Evolutionary conservation across 64 coral and sea anemone genomes (phyloP).

Genomic region (Montipora sp.): DNA sequence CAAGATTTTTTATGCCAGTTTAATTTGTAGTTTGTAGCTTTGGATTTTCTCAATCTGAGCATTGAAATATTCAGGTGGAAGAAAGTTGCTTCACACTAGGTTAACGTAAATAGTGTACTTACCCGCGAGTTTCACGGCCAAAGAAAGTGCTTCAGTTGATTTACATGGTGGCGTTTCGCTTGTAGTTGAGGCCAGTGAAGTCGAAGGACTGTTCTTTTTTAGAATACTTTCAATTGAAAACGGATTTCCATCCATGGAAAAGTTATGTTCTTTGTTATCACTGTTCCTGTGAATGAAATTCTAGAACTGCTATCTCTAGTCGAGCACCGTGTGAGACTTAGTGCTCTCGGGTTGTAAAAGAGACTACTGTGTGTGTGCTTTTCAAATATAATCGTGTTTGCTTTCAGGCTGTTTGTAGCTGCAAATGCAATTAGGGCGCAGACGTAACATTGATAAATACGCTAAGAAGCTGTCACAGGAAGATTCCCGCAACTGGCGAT

Average conservation of each 20-base stretch:
- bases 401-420: constrained; percentile 18
- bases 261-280: not conserved
- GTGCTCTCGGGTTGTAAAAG: not conserved
- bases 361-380: constrained; percentile 10
- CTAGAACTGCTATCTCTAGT: not conserved
- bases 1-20: no score
- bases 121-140: constrained; percentile 77
- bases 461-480: constrained; percentile 29
- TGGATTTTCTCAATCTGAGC: no score
- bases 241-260: constrained; percentile 58
- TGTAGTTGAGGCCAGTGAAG: not conserved
- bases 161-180: constrained; percentile 18
- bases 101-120: not conserved
- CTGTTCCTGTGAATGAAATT: not conserved
- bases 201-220: constrained; percentile 35
- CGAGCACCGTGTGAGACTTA: not conserved
- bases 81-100: not conserved
- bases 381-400: constrained; percentile 14
- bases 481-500: constrained; percentile 6
- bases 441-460: constrained; percentile 49
- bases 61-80: no score
- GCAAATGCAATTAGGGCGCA: constrained; percentile 31
- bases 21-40: no score
- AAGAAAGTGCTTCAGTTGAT: constrained; percentile 59
- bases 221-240: constrained; percentile 79